Evolutionary conservation across 2,888 invertebrate species (phyloP), one percentile per base, ranked within the genome.

Genomic region (Artemia sinica): DNA sequence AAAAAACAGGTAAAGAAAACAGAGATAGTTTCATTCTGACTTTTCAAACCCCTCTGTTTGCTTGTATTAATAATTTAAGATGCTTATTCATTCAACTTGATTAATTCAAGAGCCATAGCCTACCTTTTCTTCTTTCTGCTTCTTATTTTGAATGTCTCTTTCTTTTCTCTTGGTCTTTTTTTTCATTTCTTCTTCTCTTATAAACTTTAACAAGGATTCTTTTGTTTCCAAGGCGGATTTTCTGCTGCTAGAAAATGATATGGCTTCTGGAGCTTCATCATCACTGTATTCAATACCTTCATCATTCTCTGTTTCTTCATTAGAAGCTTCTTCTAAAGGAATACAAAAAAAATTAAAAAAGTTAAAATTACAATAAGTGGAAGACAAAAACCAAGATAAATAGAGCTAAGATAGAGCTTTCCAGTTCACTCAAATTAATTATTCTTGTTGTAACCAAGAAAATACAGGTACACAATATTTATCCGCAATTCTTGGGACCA

Each of bases 241-340:
- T 50, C 52, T 67, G n/a, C 67, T 50, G 7, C 14, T 67, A n/a
- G 49, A 50, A 51, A 67, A 67, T 50, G 50, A 50, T 14, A 67
- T 58, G 10, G 14, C 52, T 18, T 67, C 67, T 50, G 67, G 67
- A 11, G 67, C 67, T 67, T 67, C 67, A 5, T 66, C 66, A 49
- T 67, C 67, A 51, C 67, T 67, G 12, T 58, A 11, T 58, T 58
- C 63, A 10, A 18, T 28, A 11, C 8, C 63, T 58, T 10, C 63
- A 18, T n/a, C n/a, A n/a, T 58, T n/a, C 9, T 58, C 63, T 58
- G 63, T 58, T 28, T 58, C 63, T 58, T 58, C 63, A 58, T 28
- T 58, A 58, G n/a, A n/a, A 2, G 63, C 63, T 58, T 58, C 8
- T 58, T n/a, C 63, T 58, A n/a, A n/a, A 18, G 63, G 28, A 58